phyloP scores from a whole-genome alignment of 2,888 invertebrate species.

The Ectobius pallidus region DNA sequence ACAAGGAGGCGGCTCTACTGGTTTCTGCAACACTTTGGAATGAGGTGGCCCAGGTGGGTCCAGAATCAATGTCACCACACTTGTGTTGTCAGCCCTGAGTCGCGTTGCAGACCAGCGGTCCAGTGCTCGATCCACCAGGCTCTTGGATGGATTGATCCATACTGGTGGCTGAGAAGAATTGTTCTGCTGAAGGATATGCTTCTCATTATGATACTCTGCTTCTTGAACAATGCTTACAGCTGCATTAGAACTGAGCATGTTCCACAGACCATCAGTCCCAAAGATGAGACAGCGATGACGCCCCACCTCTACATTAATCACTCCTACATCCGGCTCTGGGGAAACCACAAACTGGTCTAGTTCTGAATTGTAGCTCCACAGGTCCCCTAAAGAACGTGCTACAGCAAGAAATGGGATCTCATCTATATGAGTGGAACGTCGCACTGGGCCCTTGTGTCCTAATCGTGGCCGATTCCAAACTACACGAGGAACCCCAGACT shows the following conservation, averaged over 20 bases:
- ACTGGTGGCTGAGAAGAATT: constrained; percentile 49
- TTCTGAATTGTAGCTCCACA: constrained; percentile 96
- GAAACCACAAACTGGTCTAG: constrained; percentile 95
- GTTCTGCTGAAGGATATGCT: constrained; percentile 50
- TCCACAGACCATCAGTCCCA: constrained; percentile 97
- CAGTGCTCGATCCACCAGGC: constrained; percentile 81
- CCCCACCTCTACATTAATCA: constrained; percentile 79
- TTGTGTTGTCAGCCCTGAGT: constrained; percentile 95
- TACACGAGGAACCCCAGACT: constrained; percentile 89
- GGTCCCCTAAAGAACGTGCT: constrained; percentile 92
- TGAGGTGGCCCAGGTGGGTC: constrained; percentile 86
- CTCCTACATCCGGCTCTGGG: constrained; percentile 94
- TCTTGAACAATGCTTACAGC: constrained; percentile 78
- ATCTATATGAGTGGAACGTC: constrained; percentile 88
- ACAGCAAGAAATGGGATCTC: constrained; percentile 96
- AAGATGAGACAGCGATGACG: constrained; percentile 84
- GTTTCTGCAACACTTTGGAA: constrained; percentile 27
- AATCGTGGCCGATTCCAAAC: constrained; percentile 94
- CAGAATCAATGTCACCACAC: constrained; percentile 89
- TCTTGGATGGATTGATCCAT: constrained; percentile 92
- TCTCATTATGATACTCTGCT: constrained; percentile 81
- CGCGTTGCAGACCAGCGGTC: constrained; percentile 84
- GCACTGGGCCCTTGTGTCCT: constrained; percentile 85
- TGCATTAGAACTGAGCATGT: constrained; percentile 85
- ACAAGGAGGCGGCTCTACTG: neutral